Evolutionary conservation across 1,140 invertebrate genomes (phyloP).

Genomic region (Eueides isabella): DNA sequence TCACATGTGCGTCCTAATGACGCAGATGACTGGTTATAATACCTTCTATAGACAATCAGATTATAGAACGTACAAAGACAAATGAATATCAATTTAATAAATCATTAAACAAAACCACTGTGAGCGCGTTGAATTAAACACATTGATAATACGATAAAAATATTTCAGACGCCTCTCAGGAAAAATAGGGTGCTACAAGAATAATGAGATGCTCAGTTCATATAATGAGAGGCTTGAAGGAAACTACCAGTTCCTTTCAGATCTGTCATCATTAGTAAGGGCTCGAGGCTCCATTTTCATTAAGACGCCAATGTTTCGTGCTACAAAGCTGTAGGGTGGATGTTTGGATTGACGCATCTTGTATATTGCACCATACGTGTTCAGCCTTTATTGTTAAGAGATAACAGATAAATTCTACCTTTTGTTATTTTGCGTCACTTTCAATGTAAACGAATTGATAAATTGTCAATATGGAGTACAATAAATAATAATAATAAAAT

Average conservation of each 20-base stretch:
- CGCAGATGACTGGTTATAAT: not conserved
- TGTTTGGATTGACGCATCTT: constrained; percentile 37
- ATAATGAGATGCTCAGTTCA: constrained; percentile 71
- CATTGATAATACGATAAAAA: constrained; percentile 32
- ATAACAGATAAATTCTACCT: not conserved
- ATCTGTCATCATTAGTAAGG: constrained; percentile 75
- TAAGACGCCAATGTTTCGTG: constrained; percentile 71
- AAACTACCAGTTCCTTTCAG: constrained; percentile 61
- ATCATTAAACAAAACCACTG: not conserved
- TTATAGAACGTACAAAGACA: not conserved
- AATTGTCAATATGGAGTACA: not conserved
- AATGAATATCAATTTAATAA: not conserved
- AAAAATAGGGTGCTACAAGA: constrained; percentile 32
- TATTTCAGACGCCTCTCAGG: constrained; percentile 26
- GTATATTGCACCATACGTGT: constrained; percentile 27
- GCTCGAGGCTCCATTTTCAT: constrained; percentile 71
- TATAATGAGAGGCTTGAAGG: constrained; percentile 41
- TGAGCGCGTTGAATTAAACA: not conserved
- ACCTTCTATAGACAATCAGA: not conserved
- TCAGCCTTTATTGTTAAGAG: constrained; percentile 21
- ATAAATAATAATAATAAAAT: too few relatives aligned
- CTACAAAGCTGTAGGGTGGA: constrained; percentile 51
- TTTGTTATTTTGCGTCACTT: not conserved
- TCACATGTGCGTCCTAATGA: not conserved
- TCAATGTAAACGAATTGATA: not conserved